Evolutionary conservation across 2,888 invertebrate species (phyloP).

Genomic region (Teleiodes luculella): DNA sequence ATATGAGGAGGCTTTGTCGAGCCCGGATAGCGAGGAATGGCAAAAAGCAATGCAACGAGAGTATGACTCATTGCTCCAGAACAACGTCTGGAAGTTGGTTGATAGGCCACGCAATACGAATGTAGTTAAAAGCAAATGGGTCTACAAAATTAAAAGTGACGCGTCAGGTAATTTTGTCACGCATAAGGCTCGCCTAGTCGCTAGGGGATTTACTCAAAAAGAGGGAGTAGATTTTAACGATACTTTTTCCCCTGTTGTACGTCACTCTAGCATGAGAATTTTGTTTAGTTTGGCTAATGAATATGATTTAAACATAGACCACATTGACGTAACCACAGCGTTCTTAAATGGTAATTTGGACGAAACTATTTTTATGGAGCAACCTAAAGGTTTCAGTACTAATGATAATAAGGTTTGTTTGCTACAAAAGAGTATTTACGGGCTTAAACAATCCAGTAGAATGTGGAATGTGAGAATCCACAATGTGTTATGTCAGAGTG

Average conservation of each 20-base stretch:
- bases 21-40: constrained; percentile 13
- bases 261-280: constrained; percentile 14
- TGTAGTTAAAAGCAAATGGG: constrained; percentile 23
- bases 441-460: constrained; percentile 26
- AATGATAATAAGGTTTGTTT: constrained; percentile 13
- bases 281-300: constrained; percentile 25
- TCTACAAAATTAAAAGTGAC: constrained; percentile 19
- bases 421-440: constrained; percentile 21
- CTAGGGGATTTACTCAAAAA: constrained; percentile 8
- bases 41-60: constrained; percentile 17
- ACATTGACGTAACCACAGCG: constrained; percentile 25
- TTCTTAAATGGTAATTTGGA: constrained; percentile 13
- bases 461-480: constrained; percentile 26
- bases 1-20: constrained; percentile 9
- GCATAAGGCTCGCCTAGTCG: constrained; percentile 18
- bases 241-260: constrained; percentile 19
- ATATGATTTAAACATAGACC: constrained; percentile 23
- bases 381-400: constrained; percentile 9
- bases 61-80: constrained; percentile 18
- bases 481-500: constrained; percentile 14
- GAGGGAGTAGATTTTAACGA: constrained; percentile 16
- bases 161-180: constrained; percentile 10
- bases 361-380: neutral
- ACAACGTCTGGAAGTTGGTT: constrained; percentile 15
- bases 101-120: constrained; percentile 12